Conservation (phyloP, 92 coral and sea anemone genomes). For the Pocillopora grandis region DNA sequence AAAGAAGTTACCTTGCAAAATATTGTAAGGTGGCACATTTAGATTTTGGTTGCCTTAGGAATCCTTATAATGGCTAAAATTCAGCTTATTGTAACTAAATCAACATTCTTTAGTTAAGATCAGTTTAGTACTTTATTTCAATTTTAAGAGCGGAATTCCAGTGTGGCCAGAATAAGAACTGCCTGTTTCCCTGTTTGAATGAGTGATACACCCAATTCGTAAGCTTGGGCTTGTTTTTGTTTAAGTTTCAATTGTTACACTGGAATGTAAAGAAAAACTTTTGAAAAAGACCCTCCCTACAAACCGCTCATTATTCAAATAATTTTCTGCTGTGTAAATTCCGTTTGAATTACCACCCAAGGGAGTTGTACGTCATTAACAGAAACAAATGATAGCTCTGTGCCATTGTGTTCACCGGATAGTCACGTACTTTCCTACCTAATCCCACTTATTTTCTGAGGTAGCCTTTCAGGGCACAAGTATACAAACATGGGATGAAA, state of each 20-base stretch:
- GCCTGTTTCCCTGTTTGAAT: background rate
- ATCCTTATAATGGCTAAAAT: constrained; percentile 3
- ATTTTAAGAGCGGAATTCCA: background rate
- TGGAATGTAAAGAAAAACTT: constrained; percentile 23
- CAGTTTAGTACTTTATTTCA: background rate
- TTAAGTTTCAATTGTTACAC: constrained; percentile 15
- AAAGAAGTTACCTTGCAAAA: background rate
- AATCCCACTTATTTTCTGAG: too few species aligned
- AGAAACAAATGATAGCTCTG: background rate
- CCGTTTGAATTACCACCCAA: constrained; percentile 5
- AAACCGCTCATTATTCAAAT: background rate
- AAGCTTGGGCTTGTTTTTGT: background rate
- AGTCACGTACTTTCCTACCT: background rate
- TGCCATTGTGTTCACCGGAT: background rate
- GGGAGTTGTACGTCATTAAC: background rate
- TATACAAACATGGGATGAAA: too few species aligned
- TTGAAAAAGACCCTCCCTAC: constrained; percentile 19
- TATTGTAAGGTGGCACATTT: background rate
- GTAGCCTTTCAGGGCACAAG: too few species aligned
- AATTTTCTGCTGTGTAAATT: background rate
- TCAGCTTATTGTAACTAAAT: background rate
- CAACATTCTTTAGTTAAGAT: background rate
- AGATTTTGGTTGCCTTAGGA: background rate
- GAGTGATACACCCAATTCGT: background rate
- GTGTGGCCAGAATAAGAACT: background rate